A percentile compares a stretch with the other conserved stretches of the same genome.
Conservation (phyloP, 2,113 vertebrate genomes). For the Chascanopsetta lugubris region DNA sequence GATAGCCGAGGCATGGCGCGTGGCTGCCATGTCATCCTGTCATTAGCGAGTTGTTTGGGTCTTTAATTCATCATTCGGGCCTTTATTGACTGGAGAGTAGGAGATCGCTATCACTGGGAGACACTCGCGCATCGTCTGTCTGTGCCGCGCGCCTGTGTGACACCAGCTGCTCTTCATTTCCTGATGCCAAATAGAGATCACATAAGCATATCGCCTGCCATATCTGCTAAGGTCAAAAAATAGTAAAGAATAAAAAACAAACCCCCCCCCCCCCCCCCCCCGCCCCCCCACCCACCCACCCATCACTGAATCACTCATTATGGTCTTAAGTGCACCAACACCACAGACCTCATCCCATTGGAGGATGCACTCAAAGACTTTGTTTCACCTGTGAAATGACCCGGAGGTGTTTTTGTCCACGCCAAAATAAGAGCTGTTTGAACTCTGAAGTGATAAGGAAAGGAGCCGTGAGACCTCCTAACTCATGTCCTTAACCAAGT, state of each 20-base stretch:
- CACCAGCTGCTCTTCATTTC: conserved; percentile 76
- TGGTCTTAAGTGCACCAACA: no score
- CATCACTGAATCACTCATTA: no score
- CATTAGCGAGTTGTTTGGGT: conserved; percentile 78
- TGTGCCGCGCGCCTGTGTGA: conserved; percentile 25
- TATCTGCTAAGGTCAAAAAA: conserved; percentile 49
- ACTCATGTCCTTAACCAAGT: no score
- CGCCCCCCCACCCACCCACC: no score
- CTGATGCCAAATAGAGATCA: conserved; percentile 70
- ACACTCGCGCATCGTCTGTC: conserved; percentile 35
- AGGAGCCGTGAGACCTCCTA: no score
- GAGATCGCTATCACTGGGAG: conserved; percentile 72
- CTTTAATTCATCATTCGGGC: conserved; percentile 79
- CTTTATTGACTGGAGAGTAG: conserved; percentile 77
- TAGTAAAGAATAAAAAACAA: conserved; percentile 27
- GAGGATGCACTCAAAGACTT: no score
- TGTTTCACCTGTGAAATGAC: no score
- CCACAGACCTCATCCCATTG: no score
- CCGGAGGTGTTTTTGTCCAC: no score
- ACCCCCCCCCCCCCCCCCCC: no score
- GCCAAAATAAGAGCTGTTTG: no score
- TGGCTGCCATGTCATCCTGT: conserved; percentile 73
- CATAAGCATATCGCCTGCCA: conserved; percentile 46
- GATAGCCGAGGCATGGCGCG: conserved; percentile 56
- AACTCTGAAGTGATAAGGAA: no score